These are phyloP conservation scores for Thyatira batis DNA, from an alignment of 2,888 invertebrate species.

Conservation along the genomic window DNA sequence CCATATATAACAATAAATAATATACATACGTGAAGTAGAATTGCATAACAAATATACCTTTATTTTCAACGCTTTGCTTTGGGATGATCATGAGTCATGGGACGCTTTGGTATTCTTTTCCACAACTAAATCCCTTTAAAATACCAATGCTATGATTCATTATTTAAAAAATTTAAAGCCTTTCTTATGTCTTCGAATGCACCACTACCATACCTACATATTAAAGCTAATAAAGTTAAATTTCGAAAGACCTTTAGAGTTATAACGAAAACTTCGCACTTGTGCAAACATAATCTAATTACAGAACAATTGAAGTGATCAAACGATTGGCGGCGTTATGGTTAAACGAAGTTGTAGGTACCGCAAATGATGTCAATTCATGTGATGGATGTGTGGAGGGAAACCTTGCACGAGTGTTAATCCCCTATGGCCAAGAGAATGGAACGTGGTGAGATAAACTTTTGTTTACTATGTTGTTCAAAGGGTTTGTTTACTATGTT, in stretches of 20 bases:
- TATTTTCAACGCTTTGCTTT: too few relatives aligned
- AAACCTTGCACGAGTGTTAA: background rate
- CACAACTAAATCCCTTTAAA: constrained; percentile 43
- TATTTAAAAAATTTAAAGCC: constrained; percentile 27
- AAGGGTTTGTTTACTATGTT: background rate
- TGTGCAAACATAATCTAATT: constrained; percentile 20
- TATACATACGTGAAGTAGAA: constrained; percentile 4
- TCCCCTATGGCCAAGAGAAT: background rate
- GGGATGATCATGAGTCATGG: constrained; percentile 50
- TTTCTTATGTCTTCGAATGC: background rate
- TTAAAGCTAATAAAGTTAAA: background rate
- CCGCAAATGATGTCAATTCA: constrained; percentile 9
- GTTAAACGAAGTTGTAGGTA: constrained; percentile 21
- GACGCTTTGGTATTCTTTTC: constrained; percentile 49
- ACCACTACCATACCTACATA: background rate
- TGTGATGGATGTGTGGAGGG: constrained; percentile 2
- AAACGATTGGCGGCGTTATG: constrained; percentile 16
- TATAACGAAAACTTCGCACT: constrained; percentile 6
- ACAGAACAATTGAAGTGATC: constrained; percentile 28
- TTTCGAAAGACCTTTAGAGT: background rate
- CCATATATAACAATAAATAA: background rate
- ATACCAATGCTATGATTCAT: constrained; percentile 61
- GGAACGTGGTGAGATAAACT: background rate
- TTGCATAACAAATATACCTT: too few relatives aligned
- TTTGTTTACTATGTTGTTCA: background rate